Evolutionary conservation across 2,888 invertebrate genomes (phyloP).

Genomic region (Thalpophila matura): DNA sequence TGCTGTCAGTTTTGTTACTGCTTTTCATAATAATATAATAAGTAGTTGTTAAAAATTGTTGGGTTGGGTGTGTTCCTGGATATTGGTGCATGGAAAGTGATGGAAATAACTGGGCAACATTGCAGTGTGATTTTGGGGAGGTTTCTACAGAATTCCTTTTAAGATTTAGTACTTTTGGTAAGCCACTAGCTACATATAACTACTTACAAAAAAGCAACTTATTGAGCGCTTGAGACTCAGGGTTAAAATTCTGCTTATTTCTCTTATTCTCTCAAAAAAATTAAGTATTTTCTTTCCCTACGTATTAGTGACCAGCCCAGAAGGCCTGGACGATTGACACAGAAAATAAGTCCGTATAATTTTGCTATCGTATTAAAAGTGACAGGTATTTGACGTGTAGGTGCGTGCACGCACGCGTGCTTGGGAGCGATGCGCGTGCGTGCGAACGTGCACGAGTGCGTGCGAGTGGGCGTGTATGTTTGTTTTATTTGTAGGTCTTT

Average conservation of each 20-base stretch:
- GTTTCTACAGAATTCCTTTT: background rate
- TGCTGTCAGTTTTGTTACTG: constrained; percentile 24
- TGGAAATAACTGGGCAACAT: too few species aligned
- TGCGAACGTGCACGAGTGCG: constrained; percentile 17
- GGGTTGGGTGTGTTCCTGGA: background rate
- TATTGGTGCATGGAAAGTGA: background rate
- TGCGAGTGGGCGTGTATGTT: background rate
- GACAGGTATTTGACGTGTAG: constrained; percentile 2
- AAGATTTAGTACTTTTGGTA: background rate
- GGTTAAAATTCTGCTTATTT: too few species aligned
- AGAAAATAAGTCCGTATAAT: background rate
- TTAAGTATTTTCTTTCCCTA: too few species aligned
- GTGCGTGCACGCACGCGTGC: constrained; percentile 13
- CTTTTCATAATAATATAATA: constrained; percentile 21
- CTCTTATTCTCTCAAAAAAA: too few species aligned
- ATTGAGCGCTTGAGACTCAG: too few species aligned
- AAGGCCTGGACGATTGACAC: background rate
- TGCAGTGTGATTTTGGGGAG: background rate
- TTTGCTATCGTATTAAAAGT: background rate
- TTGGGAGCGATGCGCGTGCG: constrained; percentile 12
- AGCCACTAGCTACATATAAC: too few species aligned
- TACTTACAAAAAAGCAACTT: too few species aligned
- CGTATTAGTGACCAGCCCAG: too few species aligned
- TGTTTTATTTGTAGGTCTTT: background rate
- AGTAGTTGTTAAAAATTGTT: constrained; percentile 15